phyloP scores from a whole-genome alignment of 2,113 vertebrate genomes.

The Megalops atlanticus region DNA sequence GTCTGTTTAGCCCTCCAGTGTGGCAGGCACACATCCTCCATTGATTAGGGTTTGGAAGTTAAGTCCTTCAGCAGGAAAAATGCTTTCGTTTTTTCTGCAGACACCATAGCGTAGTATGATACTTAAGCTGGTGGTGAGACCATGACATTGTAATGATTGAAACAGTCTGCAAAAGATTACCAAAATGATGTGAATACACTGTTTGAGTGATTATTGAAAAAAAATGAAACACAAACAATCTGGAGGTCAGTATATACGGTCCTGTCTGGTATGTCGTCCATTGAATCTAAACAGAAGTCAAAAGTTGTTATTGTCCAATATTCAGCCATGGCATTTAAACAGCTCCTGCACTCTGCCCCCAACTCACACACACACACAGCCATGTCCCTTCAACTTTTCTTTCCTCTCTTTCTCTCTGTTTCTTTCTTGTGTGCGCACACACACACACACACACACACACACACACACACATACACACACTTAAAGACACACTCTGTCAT shows the following conservation, averaged over 20 bases:
- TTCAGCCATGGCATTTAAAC: background rate
- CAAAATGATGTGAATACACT: background rate
- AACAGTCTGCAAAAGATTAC: background rate
- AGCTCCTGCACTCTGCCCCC: no score
- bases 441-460: background rate
- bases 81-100: background rate
- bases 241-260: background rate
- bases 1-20: constrained; percentile 13
- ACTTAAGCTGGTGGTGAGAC: background rate
- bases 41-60: constrained; percentile 21
- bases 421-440: background rate
- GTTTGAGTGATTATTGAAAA: background rate
- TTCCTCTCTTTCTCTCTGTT: constrained; percentile 14
- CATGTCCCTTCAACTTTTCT: background rate
- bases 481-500: no score
- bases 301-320: background rate
- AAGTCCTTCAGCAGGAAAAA: background rate
- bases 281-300: background rate
- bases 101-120: background rate
- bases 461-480: background rate
- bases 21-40: background rate
- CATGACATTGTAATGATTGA: background rate
- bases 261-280: background rate
- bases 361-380: background rate
- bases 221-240: background rate